Evolutionary conservation across 1,140 invertebrate genomes (phyloP).

Genomic region (Periplaneta americana): DNA sequence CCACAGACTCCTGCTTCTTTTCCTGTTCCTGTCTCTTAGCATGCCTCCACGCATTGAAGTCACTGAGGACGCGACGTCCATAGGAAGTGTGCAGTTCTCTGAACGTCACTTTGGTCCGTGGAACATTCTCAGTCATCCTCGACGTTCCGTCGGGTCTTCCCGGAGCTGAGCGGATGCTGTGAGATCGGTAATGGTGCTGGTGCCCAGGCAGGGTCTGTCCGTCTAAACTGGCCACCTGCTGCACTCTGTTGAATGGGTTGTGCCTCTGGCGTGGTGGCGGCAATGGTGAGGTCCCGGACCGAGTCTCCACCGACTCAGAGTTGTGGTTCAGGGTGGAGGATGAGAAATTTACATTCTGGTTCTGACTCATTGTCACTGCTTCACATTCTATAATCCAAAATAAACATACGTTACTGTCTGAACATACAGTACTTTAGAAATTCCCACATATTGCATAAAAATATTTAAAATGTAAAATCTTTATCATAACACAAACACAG

Average conservation of each 20-base stretch:
- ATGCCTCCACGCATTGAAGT: slow-evolving; percentile 61
- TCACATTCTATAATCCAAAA: slow-evolving; percentile 4
- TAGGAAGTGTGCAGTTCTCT: slow-evolving; percentile 62
- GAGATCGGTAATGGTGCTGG: slow-evolving; percentile 42
- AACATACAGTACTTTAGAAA: too few relatives aligned
- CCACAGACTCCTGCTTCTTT: slow-evolving; percentile 1
- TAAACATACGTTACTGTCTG: too few relatives aligned
- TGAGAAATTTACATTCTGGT: not conserved
- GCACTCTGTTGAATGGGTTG: slow-evolving; percentile 57
- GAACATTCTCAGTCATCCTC: slow-evolving; percentile 7
- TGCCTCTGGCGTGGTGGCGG: slow-evolving; percentile 59
- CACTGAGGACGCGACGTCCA: slow-evolving; percentile 58
- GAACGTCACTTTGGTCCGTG: slow-evolving; percentile 54
- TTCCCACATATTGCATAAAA: too few relatives aligned
- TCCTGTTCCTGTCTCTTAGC: slow-evolving; percentile 28
- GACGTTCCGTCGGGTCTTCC: slow-evolving; percentile 43
- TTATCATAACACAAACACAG: too few relatives aligned
- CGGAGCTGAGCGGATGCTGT: slow-evolving; percentile 47
- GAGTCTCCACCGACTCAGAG: not conserved
- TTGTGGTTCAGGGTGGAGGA: not conserved
- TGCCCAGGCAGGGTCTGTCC: slow-evolving; percentile 16
- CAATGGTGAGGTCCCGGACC: slow-evolving; percentile 42
- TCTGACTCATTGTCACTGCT: not conserved
- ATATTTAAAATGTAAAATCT: too few relatives aligned
- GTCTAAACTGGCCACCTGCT: slow-evolving; percentile 32